Conservation (phyloP, 2,888 invertebrate species). For the Alloscopus bannaensis region DNA sequence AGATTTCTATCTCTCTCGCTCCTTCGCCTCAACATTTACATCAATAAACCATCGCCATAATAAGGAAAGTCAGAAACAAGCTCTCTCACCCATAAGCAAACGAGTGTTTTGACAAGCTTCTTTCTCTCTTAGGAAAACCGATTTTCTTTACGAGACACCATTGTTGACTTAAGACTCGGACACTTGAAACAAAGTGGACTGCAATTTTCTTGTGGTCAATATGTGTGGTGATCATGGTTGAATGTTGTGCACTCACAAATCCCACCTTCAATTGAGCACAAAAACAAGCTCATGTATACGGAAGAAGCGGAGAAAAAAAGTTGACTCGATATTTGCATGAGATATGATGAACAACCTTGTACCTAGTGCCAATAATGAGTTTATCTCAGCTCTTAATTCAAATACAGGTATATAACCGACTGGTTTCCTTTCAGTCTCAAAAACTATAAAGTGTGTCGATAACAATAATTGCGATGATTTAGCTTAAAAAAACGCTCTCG, state of each 20-base stretch:
- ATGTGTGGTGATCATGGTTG: neutral
- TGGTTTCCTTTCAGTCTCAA: slow-evolving; percentile 1
- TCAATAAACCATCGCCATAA: slow-evolving; percentile 44
- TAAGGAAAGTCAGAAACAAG: slow-evolving; percentile 13
- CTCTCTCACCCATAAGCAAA: slow-evolving; percentile 22
- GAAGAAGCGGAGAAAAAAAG: slow-evolving; percentile 1
- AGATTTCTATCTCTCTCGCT: slow-evolving; percentile 29
- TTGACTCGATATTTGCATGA: slow-evolving; percentile 26
- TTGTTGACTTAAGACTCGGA: slow-evolving; percentile 20
- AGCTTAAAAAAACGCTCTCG: neutral
- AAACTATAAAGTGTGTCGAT: slow-evolving; percentile 8
- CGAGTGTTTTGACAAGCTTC: slow-evolving; percentile 52
- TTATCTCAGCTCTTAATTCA: neutral
- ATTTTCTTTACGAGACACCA: neutral
- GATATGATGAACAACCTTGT: slow-evolving; percentile 23
- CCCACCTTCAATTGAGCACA: slow-evolving; percentile 10
- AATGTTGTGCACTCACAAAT: neutral
- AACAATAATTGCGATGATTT: neutral
- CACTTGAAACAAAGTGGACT: slow-evolving; percentile 19
- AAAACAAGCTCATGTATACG: neutral
- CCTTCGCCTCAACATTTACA: slow-evolving; percentile 41
- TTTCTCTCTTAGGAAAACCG: neutral
- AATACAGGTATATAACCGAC: neutral
- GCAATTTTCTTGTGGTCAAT: neutral
- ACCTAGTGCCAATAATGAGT: slow-evolving; percentile 16